phyloP scores from a whole-genome alignment of 2,113 vertebrate species.

The Gasterosteus aculeatus region DNA sequence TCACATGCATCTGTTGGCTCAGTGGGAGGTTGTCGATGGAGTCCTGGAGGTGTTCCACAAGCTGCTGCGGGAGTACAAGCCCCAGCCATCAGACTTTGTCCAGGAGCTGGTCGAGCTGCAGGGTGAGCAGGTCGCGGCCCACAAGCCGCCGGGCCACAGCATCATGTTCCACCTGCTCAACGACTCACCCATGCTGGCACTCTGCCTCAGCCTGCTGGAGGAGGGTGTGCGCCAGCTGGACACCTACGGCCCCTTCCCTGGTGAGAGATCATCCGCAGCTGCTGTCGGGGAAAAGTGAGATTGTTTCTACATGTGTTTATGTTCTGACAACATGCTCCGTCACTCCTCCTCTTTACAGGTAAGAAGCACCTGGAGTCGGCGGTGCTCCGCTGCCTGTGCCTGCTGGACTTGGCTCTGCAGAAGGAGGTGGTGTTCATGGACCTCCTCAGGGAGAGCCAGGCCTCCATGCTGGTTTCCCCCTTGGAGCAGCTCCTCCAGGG shows the following conservation, averaged over 20 bases:
- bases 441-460: slow-evolving; percentile 92
- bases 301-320: background rate
- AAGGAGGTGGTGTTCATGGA: slow-evolving; percentile 97
- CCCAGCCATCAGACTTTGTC: slow-evolving; percentile 93
- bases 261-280: slow-evolving; percentile 72
- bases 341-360: slow-evolving; percentile 74
- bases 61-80: slow-evolving; percentile 92
- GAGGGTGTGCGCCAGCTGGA: slow-evolving; percentile 95
- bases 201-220: slow-evolving; percentile 92
- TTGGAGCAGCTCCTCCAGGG: slow-evolving; percentile 96
- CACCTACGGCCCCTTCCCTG: slow-evolving; percentile 92
- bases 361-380: slow-evolving; percentile 94
- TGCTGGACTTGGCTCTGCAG: slow-evolving; percentile 92
- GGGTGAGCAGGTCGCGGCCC: slow-evolving; percentile 91
- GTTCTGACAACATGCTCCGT: background rate
- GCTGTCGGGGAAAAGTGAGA: slow-evolving; percentile 2
- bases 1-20: background rate
- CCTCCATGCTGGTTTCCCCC: slow-evolving; percentile 92
- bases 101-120: slow-evolving; percentile 94
- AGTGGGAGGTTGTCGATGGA: slow-evolving; percentile 98
- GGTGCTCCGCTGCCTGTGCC: slow-evolving; percentile 90
- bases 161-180: slow-evolving; percentile 98
- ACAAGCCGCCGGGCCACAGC: slow-evolving; percentile 94
- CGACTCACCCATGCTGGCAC: slow-evolving; percentile 92
- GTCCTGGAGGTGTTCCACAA: slow-evolving; percentile 98